Base-by-base conservation (phyloP, 2,888 invertebrate genomes). In the Chloroclystis v-ata region DNA sequence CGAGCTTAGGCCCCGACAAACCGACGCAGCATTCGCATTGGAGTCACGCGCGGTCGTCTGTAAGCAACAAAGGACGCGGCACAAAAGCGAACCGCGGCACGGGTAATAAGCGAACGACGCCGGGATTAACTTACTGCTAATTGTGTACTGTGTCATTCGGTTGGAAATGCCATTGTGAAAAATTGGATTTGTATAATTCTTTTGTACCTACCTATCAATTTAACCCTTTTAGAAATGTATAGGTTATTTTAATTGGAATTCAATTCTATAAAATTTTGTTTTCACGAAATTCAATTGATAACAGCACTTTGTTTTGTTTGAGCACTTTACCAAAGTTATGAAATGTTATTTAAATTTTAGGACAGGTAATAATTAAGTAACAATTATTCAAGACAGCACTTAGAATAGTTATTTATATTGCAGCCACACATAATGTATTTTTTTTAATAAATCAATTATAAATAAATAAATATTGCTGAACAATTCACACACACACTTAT, bases 31-130 rank as follows among this genome's bases (percentile, higher is more conserved):
- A 73, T 82, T 80, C 69, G 77, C 74, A 80, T 59, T 57, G 66
- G 52, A 69, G 78, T 76, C 84, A 84, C 83, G 84, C 67, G 72
- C 78, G 72, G 69, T 76, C 79, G 78, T 75, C 77, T 72, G 73
- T 75, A 74, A 71, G 77, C 79, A 68, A 78, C 79, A 78, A 79
- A 77, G 45, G 24, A 44, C 35, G 30, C 20, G 73, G 70, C 37
- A 50, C 52, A 49, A 52, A 55, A 56, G 56, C 54, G 51, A 52
- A 26, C 47, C 43, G 50, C 49, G 56, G 47, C 48, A 42, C 33
- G 42, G 52, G 47, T 59, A 38, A 47, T 35, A 47, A 53, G 51
- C 55, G 49, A 37, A 37, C 33, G 49, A 43, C 47, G 37, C 42
- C n/a, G 33, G 25, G 45, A 37, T 52, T 40, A 52, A 37, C 43